Percentiles rank a stretch among this genome's conserved stretches.
Conservation (phyloP, 2,113 vertebrate species). For the Cyrtonyx montezumae region DNA sequence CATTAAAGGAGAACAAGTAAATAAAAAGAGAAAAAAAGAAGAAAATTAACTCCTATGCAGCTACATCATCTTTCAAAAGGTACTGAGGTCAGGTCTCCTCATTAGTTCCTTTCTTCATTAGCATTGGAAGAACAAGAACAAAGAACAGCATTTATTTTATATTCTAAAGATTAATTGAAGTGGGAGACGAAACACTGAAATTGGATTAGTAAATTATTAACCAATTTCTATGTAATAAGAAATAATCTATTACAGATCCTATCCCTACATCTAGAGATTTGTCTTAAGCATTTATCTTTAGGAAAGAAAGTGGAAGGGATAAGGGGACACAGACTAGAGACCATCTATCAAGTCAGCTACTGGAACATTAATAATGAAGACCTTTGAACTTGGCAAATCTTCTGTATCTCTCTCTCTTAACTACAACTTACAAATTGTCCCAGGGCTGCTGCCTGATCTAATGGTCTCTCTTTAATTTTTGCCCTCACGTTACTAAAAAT, state of each 20-base stretch:
- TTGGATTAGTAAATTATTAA: conserved; percentile 72
- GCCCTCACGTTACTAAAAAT: not conserved
- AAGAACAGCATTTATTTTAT: conserved; percentile 61
- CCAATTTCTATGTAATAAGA: conserved; percentile 69
- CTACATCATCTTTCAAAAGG: conserved; percentile 34
- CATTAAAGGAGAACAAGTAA: conserved; percentile 30
- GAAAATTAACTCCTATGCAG: not conserved
- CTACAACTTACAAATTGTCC: not conserved
- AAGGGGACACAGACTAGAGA: not conserved
- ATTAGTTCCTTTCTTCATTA: conserved; percentile 58
- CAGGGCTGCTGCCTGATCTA: conserved; percentile 22
- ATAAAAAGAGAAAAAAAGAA: conserved; percentile 2
- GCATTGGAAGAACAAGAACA: conserved; percentile 48
- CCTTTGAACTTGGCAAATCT: conserved; percentile 56
- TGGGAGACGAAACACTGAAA: conserved; percentile 35
- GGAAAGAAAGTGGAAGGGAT: conserved; percentile 29
- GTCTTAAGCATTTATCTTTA: conserved; percentile 55
- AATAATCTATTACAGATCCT: conserved; percentile 58
- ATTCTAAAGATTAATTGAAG: conserved; percentile 61
- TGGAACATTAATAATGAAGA: conserved; percentile 51
- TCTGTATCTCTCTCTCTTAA: conserved; percentile 21
- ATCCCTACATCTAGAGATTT: conserved; percentile 34
- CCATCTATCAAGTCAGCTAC: conserved; percentile 48
- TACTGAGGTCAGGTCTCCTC: conserved; percentile 39
- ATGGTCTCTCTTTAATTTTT: not conserved